These are phyloP conservation scores for Passer montanus DNA, from an alignment of 2,113 vertebrate species.

Conservation along the genomic window DNA sequence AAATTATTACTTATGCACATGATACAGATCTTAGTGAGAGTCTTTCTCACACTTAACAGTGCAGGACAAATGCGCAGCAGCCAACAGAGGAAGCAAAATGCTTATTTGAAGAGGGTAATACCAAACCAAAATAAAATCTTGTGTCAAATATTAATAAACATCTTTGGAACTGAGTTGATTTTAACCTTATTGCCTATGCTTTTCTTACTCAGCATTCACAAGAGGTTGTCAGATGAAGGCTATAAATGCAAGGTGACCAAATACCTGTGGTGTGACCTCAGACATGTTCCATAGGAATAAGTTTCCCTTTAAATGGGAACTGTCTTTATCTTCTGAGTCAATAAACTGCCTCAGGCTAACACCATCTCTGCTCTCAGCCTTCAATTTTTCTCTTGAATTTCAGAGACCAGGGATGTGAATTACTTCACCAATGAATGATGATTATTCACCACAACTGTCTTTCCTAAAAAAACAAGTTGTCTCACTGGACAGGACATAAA, in stretches of 20 bases:
- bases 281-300: background rate
- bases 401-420: constrained; percentile 44
- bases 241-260: background rate
- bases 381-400: constrained; percentile 48
- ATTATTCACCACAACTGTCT: constrained; percentile 42
- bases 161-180: background rate
- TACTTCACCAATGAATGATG: constrained; percentile 44
- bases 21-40: background rate
- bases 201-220: background rate
- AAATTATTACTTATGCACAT: background rate
- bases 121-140: background rate
- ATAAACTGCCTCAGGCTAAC: constrained; percentile 44
- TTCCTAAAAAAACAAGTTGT: constrained; percentile 43
- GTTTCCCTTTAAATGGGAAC: constrained; percentile 3
- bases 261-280: background rate
- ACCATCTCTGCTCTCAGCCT: constrained; percentile 4
- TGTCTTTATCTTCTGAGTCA: constrained; percentile 9
- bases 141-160: background rate
- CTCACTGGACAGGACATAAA: constrained; percentile 63
- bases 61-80: background rate
- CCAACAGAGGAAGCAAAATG: background rate
- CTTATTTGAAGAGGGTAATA: background rate
- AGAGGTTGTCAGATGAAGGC: background rate
- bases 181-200: background rate
- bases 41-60: background rate